Evolutionary conservation across 2,888 invertebrate genomes (phyloP).

Genomic region (Drosophila helvetica): DNA sequence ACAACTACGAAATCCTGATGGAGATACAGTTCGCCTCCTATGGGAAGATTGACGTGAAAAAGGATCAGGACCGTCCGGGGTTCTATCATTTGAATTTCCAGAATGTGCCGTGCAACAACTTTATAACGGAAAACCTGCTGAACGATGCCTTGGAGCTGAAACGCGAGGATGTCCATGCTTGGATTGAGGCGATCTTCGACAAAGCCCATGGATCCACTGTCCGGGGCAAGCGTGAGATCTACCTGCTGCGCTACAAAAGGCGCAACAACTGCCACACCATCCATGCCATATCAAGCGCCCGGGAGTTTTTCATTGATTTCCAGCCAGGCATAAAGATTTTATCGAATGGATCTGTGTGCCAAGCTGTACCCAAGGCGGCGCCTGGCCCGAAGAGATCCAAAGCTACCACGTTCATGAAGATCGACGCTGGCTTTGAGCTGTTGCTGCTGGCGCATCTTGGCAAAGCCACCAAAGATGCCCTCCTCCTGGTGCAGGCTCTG

Average conservation of each 20-base stretch:
- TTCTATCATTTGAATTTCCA: constrained; percentile 55
- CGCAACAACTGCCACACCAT: constrained; percentile 53
- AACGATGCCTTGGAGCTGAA: constrained; percentile 17
- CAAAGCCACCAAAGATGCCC: constrained; percentile 37
- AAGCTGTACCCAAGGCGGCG: constrained; percentile 61
- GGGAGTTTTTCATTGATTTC: constrained; percentile 63
- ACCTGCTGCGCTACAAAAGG: constrained; percentile 10
- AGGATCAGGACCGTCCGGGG: constrained; percentile 49
- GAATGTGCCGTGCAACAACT: constrained; percentile 1
- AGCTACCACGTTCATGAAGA: constrained; percentile 45
- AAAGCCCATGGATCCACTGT: constrained; percentile 15
- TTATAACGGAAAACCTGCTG: constrained; percentile 20
- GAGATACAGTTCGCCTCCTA: constrained; percentile 50
- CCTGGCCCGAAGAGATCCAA: constrained; percentile 15
- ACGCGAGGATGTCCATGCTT: constrained; percentile 1
- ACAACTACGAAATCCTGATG: constrained; percentile 69
- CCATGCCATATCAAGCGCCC: constrained; percentile 33
- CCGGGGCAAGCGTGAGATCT: constrained; percentile 2
- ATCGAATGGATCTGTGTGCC: constrained; percentile 33
- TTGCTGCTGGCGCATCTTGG: constrained; percentile 25
- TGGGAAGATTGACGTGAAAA: constrained; percentile 18
- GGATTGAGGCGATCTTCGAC: constrained; percentile 40
- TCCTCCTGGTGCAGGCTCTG: constrained; percentile 44
- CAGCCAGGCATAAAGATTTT: constrained; percentile 63
- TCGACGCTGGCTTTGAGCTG: constrained; percentile 40